Base-by-base conservation (phyloP, 2,113 vertebrate genomes). In the Rissa tridactyla region DNA sequence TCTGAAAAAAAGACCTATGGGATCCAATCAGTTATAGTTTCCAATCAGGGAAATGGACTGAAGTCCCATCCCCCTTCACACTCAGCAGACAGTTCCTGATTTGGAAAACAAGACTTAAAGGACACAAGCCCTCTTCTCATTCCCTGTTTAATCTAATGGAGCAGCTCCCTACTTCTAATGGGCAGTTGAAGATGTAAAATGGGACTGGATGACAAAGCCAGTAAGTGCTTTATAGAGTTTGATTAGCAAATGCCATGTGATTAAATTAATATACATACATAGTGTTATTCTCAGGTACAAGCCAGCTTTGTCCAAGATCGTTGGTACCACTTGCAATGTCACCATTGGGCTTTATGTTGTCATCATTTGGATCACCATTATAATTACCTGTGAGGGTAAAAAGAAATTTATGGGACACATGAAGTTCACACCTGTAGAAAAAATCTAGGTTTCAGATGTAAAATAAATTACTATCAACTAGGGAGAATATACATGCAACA, bases 301-400 rank as follows among this genome's bases (percentile, higher is more conserved):
- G 96, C 99, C 99, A 99, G 93, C 99, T 99, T 91, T 98, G 97
- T 86, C 99, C 99, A 42, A 99, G 97, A 27, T 98, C 98, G 29
- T 94, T 98, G 84, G 98, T 98, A 96, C 58, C 82, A 21, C 91
- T 95, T 69, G 99, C 98, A 65, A 72, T 73, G 7, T 86, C 97
- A 29, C 98, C 98, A 79, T 98, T 97, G 15, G 98, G 96, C 94
- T 98, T 99, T 62, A 98, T 78, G 93, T 98, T 98, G 97, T 99
- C 99, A 72, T 99, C 99, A 36, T 58, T 78, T 34, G 97, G 88
- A 75, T 98, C 84, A 44, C 96, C 98, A 73, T 99, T 99, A 90
- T 98, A 99, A 94, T 99, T 99, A 82, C 99, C 99, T 99, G 89
- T 62, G 69, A 88, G 30, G 3, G 5, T 51, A 75, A 86, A 94